These are phyloP conservation scores for Gallirallus australis DNA, from an alignment of 2,797 vertebrate species.

Conservation along the genomic window DNA sequence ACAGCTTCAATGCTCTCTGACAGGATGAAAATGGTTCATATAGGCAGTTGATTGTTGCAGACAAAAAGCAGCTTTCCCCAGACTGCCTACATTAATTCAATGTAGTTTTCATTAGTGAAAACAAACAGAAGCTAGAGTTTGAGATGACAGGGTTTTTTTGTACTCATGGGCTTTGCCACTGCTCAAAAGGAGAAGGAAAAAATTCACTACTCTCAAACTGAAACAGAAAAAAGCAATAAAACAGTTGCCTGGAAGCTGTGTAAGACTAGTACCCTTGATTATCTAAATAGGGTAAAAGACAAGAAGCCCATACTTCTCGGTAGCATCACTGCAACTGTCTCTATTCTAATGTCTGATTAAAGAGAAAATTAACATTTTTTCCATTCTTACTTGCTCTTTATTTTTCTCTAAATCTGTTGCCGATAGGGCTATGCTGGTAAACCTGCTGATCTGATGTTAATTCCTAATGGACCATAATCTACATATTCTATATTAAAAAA, in stretches of 20 bases:
- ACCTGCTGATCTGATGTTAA: background rate
- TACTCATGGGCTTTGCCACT: background rate
- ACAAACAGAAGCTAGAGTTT: background rate
- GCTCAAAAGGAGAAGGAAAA: background rate
- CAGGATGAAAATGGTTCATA: background rate
- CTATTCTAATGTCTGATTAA: background rate
- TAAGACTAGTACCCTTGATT: background rate
- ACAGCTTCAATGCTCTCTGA: background rate
- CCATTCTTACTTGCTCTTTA: background rate
- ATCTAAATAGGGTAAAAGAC: background rate
- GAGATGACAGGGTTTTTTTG: background rate
- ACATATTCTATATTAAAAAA: background rate
- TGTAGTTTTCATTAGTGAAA: conserved; percentile 21
- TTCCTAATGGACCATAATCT: background rate
- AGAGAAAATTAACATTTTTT: background rate
- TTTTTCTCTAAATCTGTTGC: background rate
- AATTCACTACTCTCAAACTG: background rate
- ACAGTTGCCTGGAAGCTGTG: background rate
- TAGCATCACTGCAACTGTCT: background rate
- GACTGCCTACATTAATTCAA: background rate
- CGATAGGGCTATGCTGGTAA: background rate
- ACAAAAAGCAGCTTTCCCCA: background rate
- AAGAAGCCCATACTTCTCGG: background rate
- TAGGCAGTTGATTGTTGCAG: background rate
- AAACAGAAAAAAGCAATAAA: conserved; percentile 10